These are phyloP conservation scores for Pocillopora meandrina DNA, from an alignment of 92 coral and sea anemone genomes.

Conservation along the genomic window DNA sequence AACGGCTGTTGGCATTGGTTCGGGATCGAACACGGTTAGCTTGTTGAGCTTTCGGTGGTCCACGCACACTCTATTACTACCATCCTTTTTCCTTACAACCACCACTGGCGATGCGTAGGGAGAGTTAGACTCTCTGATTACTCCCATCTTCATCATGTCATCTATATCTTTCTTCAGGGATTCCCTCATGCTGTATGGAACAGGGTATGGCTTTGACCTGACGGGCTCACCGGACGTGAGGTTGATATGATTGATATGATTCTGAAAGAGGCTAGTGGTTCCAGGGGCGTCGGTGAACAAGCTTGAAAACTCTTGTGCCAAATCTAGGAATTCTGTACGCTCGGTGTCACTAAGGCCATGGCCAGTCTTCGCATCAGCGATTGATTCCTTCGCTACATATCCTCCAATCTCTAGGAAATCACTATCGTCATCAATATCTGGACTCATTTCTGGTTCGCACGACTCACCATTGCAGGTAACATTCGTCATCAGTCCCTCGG, in stretches of 20 bases:
- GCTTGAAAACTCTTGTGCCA: slow-evolving; percentile 11
- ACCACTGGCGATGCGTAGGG: neutral
- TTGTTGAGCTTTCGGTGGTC: slow-evolving; percentile 55
- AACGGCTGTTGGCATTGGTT: slow-evolving; percentile 44
- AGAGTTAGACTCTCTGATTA: slow-evolving; percentile 48
- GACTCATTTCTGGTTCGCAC: no score
- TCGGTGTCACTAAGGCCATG: neutral
- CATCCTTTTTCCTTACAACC: neutral
- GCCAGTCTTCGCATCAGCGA: neutral
- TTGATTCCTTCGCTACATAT: slow-evolving; percentile 24
- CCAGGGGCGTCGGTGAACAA: slow-evolving; percentile 57
- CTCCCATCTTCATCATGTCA: slow-evolving; percentile 60
- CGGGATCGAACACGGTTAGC: slow-evolving; percentile 54
- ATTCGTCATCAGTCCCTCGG: no score
- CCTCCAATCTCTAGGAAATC: slow-evolving; percentile 42
- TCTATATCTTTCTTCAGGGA: slow-evolving; percentile 42
- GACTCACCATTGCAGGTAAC: no score
- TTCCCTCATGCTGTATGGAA: slow-evolving; percentile 49
- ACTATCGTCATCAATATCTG: no score
- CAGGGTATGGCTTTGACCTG: neutral
- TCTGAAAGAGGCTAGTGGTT: slow-evolving; percentile 36
- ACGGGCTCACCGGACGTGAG: slow-evolving; percentile 35
- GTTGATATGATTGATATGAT: slow-evolving; percentile 12
- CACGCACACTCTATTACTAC: slow-evolving; percentile 49
- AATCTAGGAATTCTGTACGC: slow-evolving; percentile 1